phyloP scores from a whole-genome alignment of 2,888 invertebrate species.

The Operophtera brumata region DNA sequence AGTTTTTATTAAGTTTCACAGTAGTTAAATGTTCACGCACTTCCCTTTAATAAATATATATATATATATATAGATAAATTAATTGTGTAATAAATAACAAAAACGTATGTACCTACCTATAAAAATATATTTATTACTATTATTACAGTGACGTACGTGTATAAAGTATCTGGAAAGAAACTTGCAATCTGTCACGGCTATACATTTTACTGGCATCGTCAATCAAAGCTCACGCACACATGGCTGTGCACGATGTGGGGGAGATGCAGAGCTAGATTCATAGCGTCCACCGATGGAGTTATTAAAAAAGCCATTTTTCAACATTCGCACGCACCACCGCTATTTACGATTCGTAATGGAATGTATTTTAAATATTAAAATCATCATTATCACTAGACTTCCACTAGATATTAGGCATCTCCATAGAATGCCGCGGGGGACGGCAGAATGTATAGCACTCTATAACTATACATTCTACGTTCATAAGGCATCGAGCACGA shows the following conservation, averaged over 20 bases:
- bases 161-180: constrained; percentile 36
- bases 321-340: constrained; percentile 1
- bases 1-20: too few species aligned
- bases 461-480: constrained; percentile 29
- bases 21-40: too few species aligned
- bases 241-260: constrained; percentile 15
- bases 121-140: too few species aligned
- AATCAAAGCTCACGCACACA: neutral
- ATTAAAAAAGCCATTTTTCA: neutral
- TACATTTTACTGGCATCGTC: constrained; percentile 37
- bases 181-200: constrained; percentile 43
- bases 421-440: too few species aligned
- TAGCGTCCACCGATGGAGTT: neutral
- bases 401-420: too few species aligned
- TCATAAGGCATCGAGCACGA: constrained; percentile 10
- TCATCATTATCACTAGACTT: too few species aligned
- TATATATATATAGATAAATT: too few species aligned
- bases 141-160: constrained; percentile 33
- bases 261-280: constrained; percentile 27
- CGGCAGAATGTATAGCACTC: too few species aligned
- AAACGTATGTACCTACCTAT: too few species aligned
- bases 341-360: constrained; percentile 4
- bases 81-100: too few species aligned
- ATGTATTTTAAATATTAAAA: neutral
- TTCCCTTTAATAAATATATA: too few species aligned